These are phyloP conservation scores for Lethenteron camtschaticum DNA, from an alignment of 2,113 vertebrate genomes.

Conservation along the genomic window DNA sequence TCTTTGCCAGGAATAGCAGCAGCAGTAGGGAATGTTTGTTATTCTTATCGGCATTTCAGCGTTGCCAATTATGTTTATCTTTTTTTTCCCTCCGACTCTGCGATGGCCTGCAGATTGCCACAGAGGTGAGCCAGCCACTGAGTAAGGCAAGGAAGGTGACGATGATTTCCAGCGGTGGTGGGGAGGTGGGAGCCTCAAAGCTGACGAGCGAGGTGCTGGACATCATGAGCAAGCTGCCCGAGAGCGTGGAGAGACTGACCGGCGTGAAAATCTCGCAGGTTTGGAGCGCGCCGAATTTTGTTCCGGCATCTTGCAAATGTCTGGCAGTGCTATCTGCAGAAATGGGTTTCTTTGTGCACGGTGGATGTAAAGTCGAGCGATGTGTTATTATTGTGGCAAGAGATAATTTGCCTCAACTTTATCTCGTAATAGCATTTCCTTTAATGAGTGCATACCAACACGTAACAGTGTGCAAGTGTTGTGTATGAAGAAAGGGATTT, in stretches of 20 bases:
- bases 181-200: slow-evolving; percentile 44
- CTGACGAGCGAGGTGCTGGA: slow-evolving; percentile 60
- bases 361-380: too few species aligned
- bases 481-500: too few species aligned
- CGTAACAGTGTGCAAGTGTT: too few species aligned
- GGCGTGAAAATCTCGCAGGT: slow-evolving; percentile 50
- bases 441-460: too few species aligned
- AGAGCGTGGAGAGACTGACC: slow-evolving; percentile 45
- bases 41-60: neutral
- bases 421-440: too few species aligned
- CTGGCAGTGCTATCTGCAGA: too few species aligned
- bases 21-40: neutral
- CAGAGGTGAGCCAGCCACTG: slow-evolving; percentile 56
- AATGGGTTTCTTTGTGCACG: too few species aligned
- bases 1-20: neutral
- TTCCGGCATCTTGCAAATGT: too few species aligned
- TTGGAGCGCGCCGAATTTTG: neutral
- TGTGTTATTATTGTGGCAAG: too few species aligned
- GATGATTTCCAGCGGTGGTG: slow-evolving; percentile 50
- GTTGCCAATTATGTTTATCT: neutral
- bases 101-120: slow-evolving; percentile 36
- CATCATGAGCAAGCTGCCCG: slow-evolving; percentile 44
- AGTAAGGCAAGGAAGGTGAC: slow-evolving; percentile 37
- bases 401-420: too few species aligned
- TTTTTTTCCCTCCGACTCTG: neutral